phyloP scores from a whole-genome alignment of 2,888 invertebrate species.

The Alloplasta piceator region DNA sequence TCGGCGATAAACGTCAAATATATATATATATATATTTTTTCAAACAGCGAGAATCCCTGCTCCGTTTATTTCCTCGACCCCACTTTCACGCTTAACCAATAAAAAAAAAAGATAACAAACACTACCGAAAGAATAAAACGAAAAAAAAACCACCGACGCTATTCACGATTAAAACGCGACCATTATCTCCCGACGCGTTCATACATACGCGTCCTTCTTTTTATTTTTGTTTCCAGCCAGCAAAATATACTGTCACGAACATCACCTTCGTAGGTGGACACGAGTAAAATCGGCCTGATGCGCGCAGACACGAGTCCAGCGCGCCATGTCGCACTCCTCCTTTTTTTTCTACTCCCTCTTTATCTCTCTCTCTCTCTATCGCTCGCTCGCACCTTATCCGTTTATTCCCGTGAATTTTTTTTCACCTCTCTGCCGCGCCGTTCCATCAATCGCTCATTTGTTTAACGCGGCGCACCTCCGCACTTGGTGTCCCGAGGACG shows the following conservation, averaged over 20 bases:
- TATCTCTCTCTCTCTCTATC: background rate
- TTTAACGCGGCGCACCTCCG: constrained; percentile 21
- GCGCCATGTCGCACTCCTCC: constrained; percentile 58
- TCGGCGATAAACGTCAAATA: constrained; percentile 37
- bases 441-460: constrained; percentile 28
- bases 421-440: background rate
- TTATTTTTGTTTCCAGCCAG: constrained; percentile 2
- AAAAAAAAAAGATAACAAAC: background rate
- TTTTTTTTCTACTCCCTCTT: background rate
- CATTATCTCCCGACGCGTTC: background rate
- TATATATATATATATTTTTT: constrained; percentile 27
- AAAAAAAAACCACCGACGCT: constrained; percentile 7
- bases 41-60: no score
- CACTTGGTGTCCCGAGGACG: constrained; percentile 36
- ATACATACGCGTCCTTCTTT: background rate
- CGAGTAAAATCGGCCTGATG: constrained; percentile 53
- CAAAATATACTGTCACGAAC: constrained; percentile 22
- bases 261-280: constrained; percentile 62
- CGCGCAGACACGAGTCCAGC: constrained; percentile 59
- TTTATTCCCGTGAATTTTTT: constrained; percentile 5
- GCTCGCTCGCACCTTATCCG: background rate
- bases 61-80: constrained; percentile 29
- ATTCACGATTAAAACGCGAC: constrained; percentile 17
- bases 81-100: constrained; percentile 13
- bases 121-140: background rate